Conservation (phyloP, 2,888 invertebrate genomes). For the Desoria tigrina region DNA sequence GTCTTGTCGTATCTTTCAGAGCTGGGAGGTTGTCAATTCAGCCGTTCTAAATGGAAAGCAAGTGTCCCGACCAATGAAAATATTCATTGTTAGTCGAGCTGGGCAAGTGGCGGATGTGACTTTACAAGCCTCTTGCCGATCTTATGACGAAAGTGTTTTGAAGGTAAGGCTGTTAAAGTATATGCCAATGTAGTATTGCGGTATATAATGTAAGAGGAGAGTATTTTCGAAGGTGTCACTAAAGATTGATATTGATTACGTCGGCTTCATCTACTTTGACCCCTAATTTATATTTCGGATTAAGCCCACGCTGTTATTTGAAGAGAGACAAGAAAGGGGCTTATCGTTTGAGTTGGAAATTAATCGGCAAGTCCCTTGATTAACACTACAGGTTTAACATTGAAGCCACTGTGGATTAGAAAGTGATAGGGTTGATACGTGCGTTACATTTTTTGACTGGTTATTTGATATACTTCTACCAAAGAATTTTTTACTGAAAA, state of each 20-base stretch:
- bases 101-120: slow-evolving; percentile 95
- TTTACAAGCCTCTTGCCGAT: slow-evolving; percentile 88
- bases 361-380: too few relatives aligned
- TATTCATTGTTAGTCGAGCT: slow-evolving; percentile 90
- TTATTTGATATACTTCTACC: too few relatives aligned
- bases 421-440: too few relatives aligned
- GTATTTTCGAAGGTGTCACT: background rate
- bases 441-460: too few relatives aligned
- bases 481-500: too few relatives aligned
- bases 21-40: slow-evolving; percentile 92
- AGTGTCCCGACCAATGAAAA: slow-evolving; percentile 92
- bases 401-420: too few relatives aligned
- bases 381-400: too few relatives aligned
- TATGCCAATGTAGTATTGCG: background rate
- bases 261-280: background rate
- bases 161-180: slow-evolving; percentile 81
- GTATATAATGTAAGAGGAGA: background rate
- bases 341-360: too few relatives aligned
- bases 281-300: background rate
- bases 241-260: background rate
- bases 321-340: too few relatives aligned
- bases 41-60: slow-evolving; percentile 91
- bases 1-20: slow-evolving; percentile 64
- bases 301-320: too few relatives aligned
- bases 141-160: slow-evolving; percentile 91